A percentile compares a stretch with the other conserved stretches of the same genome.
Evolutionary conservation across 2,888 invertebrate genomes (phyloP).

Genomic region (Fragum sueziense): DNA sequence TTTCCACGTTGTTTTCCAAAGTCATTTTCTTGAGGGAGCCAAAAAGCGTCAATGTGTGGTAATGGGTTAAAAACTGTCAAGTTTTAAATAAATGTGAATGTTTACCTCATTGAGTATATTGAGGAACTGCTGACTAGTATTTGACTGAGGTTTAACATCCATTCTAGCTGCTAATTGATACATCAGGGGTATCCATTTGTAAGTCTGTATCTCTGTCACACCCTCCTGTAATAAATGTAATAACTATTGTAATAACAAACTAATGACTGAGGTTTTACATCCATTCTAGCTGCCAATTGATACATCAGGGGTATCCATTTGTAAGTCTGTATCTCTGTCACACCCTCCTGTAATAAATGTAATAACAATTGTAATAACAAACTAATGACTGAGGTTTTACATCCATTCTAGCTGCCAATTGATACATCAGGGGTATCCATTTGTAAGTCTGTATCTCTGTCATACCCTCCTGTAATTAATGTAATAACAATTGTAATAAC

Average conservation of each 20-base stretch:
- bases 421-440: slow-evolving; percentile 93
- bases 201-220: slow-evolving; percentile 86
- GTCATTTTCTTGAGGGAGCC: too few relatives aligned
- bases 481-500: too few relatives aligned
- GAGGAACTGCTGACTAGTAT: slow-evolving; percentile 60
- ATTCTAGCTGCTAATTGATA: slow-evolving; percentile 94
- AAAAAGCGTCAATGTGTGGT: too few relatives aligned
- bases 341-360: slow-evolving; percentile 71
- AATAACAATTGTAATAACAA: too few relatives aligned
- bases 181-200: slow-evolving; percentile 93
- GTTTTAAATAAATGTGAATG: too few relatives aligned
- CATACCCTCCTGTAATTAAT: slow-evolving; percentile 71
- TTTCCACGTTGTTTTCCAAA: too few relatives aligned
- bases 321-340: slow-evolving; percentile 87
- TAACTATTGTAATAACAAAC: too few relatives aligned
- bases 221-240: slow-evolving; percentile 71
- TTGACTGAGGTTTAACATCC: slow-evolving; percentile 58
- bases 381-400: slow-evolving; percentile 81
- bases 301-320: slow-evolving; percentile 94
- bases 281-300: slow-evolving; percentile 92
- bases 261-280: slow-evolving; percentile 81
- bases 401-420: slow-evolving; percentile 90
- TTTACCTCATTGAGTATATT: slow-evolving; percentile 69
- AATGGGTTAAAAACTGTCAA: too few relatives aligned
- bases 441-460: slow-evolving; percentile 89